phyloP scores from a whole-genome alignment of 2,888 invertebrate species.

The Phytoseiulus persimilis region DNA sequence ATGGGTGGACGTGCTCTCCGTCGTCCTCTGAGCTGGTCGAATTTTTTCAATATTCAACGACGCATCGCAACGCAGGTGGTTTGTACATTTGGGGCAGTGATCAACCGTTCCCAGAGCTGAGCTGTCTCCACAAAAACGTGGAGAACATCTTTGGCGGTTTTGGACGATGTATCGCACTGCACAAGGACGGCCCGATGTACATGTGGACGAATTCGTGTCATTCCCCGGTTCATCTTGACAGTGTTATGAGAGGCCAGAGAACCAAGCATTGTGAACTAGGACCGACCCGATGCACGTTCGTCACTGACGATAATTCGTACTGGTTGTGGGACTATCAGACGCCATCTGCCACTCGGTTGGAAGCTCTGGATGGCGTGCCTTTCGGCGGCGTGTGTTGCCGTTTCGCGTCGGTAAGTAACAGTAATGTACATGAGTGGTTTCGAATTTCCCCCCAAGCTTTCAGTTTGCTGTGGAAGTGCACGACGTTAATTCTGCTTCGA shows the following conservation, averaged over 20 bases:
- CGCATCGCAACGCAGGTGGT: background rate
- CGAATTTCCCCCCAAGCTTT: background rate
- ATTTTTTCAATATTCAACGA: background rate
- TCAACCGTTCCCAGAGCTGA: conserved; percentile 27
- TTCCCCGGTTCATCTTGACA: conserved; percentile 30
- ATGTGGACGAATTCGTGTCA: conserved; percentile 33
- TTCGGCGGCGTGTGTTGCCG: background rate
- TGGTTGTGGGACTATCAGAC: conserved; percentile 38
- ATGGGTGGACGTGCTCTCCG: too few relatives aligned
- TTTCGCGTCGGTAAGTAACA: conserved; percentile 5
- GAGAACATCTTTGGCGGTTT: conserved; percentile 12
- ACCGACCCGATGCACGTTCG: conserved; percentile 16
- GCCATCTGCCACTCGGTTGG: background rate
- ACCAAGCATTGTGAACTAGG: background rate
- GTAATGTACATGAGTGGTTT: background rate
- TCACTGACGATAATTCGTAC: conserved; percentile 14
- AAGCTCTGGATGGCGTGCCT: conserved; percentile 13
- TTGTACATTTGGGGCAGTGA: conserved; percentile 33
- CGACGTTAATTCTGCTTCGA: too few relatives aligned
- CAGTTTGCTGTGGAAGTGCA: background rate
- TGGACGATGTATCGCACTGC: background rate
- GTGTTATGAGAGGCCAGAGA: background rate
- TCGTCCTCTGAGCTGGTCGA: too few relatives aligned
- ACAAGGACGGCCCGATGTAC: conserved; percentile 18
- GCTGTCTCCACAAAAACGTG: conserved; percentile 11